Percentiles rank a stretch among this genome's conserved stretches.
Evolutionary conservation across 1,140 invertebrate genomes (phyloP).

Genomic region (Drosophila nebulosa): DNA sequence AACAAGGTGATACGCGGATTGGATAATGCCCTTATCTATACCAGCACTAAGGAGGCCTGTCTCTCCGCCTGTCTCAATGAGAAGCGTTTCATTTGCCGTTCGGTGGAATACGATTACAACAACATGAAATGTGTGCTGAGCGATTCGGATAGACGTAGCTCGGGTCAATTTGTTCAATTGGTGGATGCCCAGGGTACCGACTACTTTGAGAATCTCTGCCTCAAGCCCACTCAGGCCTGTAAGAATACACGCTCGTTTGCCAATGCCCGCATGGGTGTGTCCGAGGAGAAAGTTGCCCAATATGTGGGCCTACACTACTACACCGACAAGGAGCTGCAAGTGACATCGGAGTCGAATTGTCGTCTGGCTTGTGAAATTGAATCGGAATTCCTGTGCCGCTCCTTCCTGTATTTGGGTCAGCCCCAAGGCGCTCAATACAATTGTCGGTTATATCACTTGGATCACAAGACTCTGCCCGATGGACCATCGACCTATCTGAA

Average conservation of each 20-base stretch:
- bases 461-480: conserved; percentile 94
- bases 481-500: conserved; percentile 94
- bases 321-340: conserved; percentile 95
- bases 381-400: conserved; percentile 95
- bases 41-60: conserved; percentile 96
- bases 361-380: conserved; percentile 94
- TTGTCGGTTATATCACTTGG: conserved; percentile 95
- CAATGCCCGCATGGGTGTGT: conserved; percentile 91
- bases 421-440: conserved; percentile 90
- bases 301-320: conserved; percentile 96
- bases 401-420: conserved; percentile 91
- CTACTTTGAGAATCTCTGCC: conserved; percentile 97
- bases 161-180: conserved; percentile 91
- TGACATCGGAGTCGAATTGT: conserved; percentile 91
- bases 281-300: conserved; percentile 94
- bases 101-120: conserved; percentile 96
- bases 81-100: conserved; percentile 94
- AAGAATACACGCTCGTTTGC: conserved; percentile 89
- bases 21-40: conserved; percentile 95
- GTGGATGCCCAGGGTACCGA: conserved; percentile 95
- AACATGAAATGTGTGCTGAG: conserved; percentile 94
- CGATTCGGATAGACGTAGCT: conserved; percentile 92
- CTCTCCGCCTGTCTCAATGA: conserved; percentile 95
- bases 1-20: conserved; percentile 94
- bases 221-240: conserved; percentile 92